Evolutionary conservation across 2,113 vertebrate species (phyloP), one percentile per base, ranked within the genome.

Genomic region (Nettapus auritus): DNA sequence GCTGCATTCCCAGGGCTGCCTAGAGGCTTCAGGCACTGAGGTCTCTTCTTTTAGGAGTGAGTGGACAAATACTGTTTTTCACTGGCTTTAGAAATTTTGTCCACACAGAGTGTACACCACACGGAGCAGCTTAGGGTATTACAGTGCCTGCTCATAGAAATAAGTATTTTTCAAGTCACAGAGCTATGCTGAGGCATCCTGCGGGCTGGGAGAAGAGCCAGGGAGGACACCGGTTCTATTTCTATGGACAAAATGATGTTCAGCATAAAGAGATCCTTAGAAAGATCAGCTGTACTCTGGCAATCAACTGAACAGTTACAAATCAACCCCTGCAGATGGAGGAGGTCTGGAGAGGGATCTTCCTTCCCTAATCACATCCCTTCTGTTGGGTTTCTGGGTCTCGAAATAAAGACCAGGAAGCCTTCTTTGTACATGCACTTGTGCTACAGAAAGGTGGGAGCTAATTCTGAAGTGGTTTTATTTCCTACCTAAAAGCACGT

Each of bases 231-330:
- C 3, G 9, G 26, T 20, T 63, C 62, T 36, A 8, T 16, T 75
- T 63, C 33, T 33, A 42, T 38, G 18, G 56, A 50, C 18, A 48
- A 55, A 68, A 31, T 14, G 34, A 75, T 5, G n/a, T 23, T 26
- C 38, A 48, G 55, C 25, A 19, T 7, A 19, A 46, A 74, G 38
- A 56, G n/a, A 67, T 31, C n/a, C 29, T 55, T 12, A 40, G 46
- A 21, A 91, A 74, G 52, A 62, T 3, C 62, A 62, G 15, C 7
- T 1, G 3, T 13, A 26, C 25, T 6, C 7, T 0, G 1, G n/a
- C 19, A 31, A 46, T 16, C 38, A 8, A 3, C 3, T 5, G 33
- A 5, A 34, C 11, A 31, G 62, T 40, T 40, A 3, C 36, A 59
- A 46, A 52, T 9, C 42, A 46, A 67, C 9, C 38, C 34, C 38